These are phyloP conservation scores for Erpornis zantholeuca DNA, from an alignment of 2,113 vertebrate genomes.

Conservation along the genomic window DNA sequence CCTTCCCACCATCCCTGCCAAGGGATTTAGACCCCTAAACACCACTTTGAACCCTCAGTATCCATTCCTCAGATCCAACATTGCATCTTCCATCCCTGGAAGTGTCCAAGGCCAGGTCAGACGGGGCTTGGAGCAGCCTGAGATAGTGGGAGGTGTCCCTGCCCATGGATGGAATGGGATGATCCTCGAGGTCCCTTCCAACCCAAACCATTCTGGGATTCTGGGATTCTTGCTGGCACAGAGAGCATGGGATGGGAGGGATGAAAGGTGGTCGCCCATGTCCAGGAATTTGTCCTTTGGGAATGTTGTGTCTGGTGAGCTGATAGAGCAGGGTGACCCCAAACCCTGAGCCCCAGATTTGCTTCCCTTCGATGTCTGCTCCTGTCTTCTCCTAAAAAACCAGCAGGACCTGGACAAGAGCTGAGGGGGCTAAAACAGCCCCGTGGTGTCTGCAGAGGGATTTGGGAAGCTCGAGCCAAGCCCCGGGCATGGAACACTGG, in stretches of 20 bases:
- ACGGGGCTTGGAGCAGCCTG: background rate
- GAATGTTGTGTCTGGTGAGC: background rate
- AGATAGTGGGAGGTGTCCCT: fast-evolving
- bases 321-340: background rate
- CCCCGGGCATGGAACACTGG: background rate
- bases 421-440: background rate
- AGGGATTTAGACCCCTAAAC: background rate
- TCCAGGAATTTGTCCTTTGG: background rate
- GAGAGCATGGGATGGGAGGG: background rate
- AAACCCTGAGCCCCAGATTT: background rate
- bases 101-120: background rate
- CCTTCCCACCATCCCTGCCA: background rate
- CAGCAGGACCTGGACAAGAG: background rate
- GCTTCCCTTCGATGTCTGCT: fast-evolving
- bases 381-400: background rate
- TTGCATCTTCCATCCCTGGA: background rate
- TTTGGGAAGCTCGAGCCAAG: background rate
- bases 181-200: background rate
- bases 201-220: background rate
- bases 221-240: background rate
- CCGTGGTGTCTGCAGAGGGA: background rate
- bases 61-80: background rate
- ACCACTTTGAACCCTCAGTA: no score
- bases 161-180: background rate
- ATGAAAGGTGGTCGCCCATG: fast-evolving